These are phyloP conservation scores for Rattus norvegicus DNA, from an alignment of 2,113 vertebrate genomes.

Conservation along the genomic window GRCr8 NC_086022.1:182886501-182887000, in stretches of 20 bases:
- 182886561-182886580: not conserved
- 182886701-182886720: not conserved
- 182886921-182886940: conserved; percentile 96
- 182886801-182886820: not conserved
- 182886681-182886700: not conserved
- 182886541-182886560: too few relatives aligned
- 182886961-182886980: conserved; percentile 89
- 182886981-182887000: conserved; percentile 91
- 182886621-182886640: not conserved
- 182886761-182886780: rapidly evolving
- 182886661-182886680: not conserved
- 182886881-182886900: not conserved
- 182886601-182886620: not conserved
- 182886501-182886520: not conserved
- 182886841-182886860: not conserved
- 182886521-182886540: not conserved
- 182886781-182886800: not conserved
- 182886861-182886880: conserved; percentile 89
- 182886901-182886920: conserved; percentile 91
- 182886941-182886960: conserved; percentile 96
- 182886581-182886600: not conserved
- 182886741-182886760: too few relatives aligned
- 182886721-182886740: not conserved
- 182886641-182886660: not conserved
- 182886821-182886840: too few relatives aligned